A percentile compares a stretch with the other conserved stretches of the same genome.
Conservation (phyloP, 2,888 invertebrate genomes). For the Campoletis raptor region DNA sequence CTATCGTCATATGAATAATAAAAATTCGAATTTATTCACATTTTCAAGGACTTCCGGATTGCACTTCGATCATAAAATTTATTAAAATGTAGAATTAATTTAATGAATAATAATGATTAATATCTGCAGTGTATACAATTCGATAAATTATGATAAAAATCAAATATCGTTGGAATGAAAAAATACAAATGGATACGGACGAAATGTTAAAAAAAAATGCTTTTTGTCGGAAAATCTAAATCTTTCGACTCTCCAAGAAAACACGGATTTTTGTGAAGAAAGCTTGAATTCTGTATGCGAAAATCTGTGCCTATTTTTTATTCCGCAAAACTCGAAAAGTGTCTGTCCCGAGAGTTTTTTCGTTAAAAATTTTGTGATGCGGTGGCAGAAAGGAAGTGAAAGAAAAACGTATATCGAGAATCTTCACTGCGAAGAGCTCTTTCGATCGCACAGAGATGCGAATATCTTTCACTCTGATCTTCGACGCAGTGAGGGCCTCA, state of each 20-base stretch:
- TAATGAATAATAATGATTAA: neutral
- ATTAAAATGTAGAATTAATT: neutral
- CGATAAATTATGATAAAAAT: neutral
- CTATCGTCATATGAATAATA: neutral
- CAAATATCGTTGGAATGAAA: neutral
- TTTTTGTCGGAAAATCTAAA: neutral
- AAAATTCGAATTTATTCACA: neutral
- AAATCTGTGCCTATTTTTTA: constrained; percentile 6
- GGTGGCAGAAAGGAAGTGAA: neutral
- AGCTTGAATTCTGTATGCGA: neutral
- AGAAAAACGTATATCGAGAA: constrained; percentile 1
- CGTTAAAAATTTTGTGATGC: constrained; percentile 19
- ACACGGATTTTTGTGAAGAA: neutral
- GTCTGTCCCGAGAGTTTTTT: constrained; percentile 4
- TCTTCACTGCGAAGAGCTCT: constrained; percentile 16
- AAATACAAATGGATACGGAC: neutral
- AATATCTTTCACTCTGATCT: constrained; percentile 74
- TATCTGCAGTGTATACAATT: neutral
- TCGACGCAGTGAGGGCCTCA: constrained; percentile 65
- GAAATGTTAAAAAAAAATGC: neutral
- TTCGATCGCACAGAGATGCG: constrained; percentile 49
- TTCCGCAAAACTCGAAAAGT: neutral
- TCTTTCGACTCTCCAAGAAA: neutral
- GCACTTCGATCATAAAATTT: neutral
- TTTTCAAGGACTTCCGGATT: neutral